Percentiles rank a stretch among this genome's conserved stretches.
Conservation (phyloP, 2,113 vertebrate genomes). For the Pseudorasbora parva region DNA sequence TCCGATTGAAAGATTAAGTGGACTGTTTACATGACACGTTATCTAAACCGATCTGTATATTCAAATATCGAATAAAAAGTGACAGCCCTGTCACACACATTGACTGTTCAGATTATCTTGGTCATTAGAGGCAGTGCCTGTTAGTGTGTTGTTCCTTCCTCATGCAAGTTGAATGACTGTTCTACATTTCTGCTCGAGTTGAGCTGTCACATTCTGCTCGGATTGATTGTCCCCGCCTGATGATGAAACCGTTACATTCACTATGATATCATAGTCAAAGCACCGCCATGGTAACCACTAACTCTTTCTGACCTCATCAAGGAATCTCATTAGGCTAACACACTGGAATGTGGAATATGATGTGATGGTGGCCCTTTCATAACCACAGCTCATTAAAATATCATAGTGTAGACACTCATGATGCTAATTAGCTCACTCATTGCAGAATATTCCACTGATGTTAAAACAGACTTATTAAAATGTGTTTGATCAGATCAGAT, state of each 20-base stretch:
- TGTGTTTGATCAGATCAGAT: constrained; percentile 38
- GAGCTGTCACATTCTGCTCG: background rate
- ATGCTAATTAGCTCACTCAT: constrained; percentile 38
- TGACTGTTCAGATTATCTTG: too few relatives aligned
- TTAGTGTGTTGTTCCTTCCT: background rate
- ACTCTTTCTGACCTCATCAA: background rate
- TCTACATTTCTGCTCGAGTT: background rate
- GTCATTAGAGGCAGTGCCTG: background rate
- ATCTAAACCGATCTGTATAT: too few relatives aligned
- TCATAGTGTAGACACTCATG: background rate
- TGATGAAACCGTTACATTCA: background rate
- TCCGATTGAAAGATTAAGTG: too few relatives aligned
- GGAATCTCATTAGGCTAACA: background rate
- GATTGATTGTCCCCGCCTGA: background rate
- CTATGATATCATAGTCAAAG: background rate
- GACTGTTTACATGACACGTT: too few relatives aligned
- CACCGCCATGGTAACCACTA: background rate
- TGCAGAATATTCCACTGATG: background rate
- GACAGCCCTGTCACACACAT: too few relatives aligned
- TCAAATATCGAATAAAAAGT: too few relatives aligned
- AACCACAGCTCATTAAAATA: constrained; percentile 4
- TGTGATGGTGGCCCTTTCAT: constrained; percentile 11
- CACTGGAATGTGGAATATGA: background rate
- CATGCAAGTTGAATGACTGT: background rate
- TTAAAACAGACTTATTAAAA: constrained; percentile 31